Conservation (phyloP, 2,797 vertebrate genomes). For the Cercopithecus mitis region DNA sequence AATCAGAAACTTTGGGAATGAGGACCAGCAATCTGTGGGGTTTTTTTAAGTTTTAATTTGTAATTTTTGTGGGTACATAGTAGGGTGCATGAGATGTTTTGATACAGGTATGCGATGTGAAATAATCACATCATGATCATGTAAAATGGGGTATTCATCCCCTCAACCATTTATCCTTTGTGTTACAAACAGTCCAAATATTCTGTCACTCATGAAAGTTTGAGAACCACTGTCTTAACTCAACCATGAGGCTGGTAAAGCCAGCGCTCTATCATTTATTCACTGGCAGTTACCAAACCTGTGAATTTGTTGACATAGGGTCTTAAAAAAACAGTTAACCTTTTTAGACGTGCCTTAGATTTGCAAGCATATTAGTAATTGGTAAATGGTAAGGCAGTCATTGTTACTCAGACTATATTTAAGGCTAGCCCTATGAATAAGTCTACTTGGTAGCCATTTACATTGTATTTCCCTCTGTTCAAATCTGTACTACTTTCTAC, state of each 20-base stretch:
- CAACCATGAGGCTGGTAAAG: not conserved
- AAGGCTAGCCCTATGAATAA: not conserved
- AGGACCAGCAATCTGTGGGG: not conserved
- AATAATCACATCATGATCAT: not conserved
- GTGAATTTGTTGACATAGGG: not conserved
- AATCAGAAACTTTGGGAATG: not conserved
- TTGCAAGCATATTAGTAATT: not conserved
- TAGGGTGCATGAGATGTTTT: not conserved
- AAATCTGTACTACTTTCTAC: not conserved
- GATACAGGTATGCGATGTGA: not conserved
- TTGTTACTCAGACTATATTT: not conserved
- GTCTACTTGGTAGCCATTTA: not conserved
- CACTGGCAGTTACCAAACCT: not conserved
- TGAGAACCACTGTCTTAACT: not conserved
- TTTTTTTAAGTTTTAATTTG: not conserved
- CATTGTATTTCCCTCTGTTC: not conserved
- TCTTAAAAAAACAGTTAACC: not conserved
- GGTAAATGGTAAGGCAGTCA: not conserved
- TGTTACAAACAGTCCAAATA: not conserved
- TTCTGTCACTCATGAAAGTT: not conserved
- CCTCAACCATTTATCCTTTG: not conserved
- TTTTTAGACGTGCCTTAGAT: not conserved
- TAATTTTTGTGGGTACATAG: not conserved
- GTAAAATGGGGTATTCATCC: not conserved
- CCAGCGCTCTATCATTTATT: not conserved